Base-by-base conservation (phyloP, 1,140 invertebrate species). In the Conus betulinus region DNA sequence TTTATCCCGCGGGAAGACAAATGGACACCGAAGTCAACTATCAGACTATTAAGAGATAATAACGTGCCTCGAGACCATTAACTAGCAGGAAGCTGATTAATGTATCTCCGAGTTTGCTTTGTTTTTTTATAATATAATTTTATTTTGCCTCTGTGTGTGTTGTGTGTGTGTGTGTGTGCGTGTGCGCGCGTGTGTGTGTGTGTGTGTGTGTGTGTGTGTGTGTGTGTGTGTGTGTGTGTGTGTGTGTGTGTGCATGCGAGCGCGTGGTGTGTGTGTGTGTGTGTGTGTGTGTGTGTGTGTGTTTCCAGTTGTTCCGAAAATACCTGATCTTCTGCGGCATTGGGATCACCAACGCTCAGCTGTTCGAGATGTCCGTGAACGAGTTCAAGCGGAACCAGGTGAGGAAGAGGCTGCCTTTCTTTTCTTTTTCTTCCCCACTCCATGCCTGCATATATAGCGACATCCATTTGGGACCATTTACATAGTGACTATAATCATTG, bases 261-360 rank as follows among this genome's bases (percentile, higher is more conserved):
- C 53, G 79, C 53, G 79, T 83, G 82, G 27, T 74, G 23, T 88
- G 78, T 90, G 85, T 92, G 90, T 90, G 23, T 81, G 79, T 20
- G 51, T 81, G 79, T 81, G 79, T 81, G 79, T 83, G 82, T 82
- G 27, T 74, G 23, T 88, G 78, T 90, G 85, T 92, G 90, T 90
- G 39, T 27, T 95, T 94, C n/a, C 93, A 97, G 96, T 97, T 99
- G 79, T 99, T 99, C 95, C 96, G 97, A 17, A 97, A 98, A 74
- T 99, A 99, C 95, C 96, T 99, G 51, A 98, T 98, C 23, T 99
- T 99, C 95, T 99, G 98, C 95, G 98, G 98, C 11, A 99, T 99
- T 91, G 98, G 98, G 5, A 98, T 99, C 91, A 98, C 99, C 95
- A 99, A 99, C 95, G 98, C 98, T 53, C 98, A 99, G 95, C 96